Evolutionary conservation across 1,140 invertebrate genomes (phyloP).

Genomic region (Drosophila malerkotliana): DNA sequence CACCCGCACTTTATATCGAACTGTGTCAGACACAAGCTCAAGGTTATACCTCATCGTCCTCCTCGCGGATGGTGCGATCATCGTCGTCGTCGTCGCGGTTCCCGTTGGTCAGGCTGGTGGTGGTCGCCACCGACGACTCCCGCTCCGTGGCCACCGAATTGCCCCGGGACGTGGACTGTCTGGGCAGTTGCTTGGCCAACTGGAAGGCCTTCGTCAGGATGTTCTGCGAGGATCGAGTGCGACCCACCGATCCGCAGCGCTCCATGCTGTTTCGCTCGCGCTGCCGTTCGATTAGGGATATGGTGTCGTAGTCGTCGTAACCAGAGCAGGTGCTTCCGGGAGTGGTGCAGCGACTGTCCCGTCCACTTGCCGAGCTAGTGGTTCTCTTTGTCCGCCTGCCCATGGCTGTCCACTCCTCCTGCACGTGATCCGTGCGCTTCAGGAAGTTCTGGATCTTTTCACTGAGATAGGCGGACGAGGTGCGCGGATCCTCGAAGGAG

Average conservation of each 20-base stretch:
- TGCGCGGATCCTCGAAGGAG: slow-evolving; percentile 89
- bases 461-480: slow-evolving; percentile 89
- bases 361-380: slow-evolving; percentile 34
- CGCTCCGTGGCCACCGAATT: slow-evolving; percentile 85
- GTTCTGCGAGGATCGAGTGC: slow-evolving; percentile 90
- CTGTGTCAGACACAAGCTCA: slow-evolving; percentile 53
- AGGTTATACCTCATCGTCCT: slow-evolving; percentile 77
- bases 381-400: slow-evolving; percentile 83
- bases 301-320: slow-evolving; percentile 79
- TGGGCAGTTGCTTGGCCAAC: slow-evolving; percentile 86
- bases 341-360: slow-evolving; percentile 67
- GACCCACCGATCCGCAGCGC: slow-evolving; percentile 84
- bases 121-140: slow-evolving; percentile 77
- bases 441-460: slow-evolving; percentile 92
- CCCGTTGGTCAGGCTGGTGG: slow-evolving; percentile 30
- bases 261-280: slow-evolving; percentile 76
- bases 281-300: slow-evolving; percentile 79
- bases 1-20: slow-evolving; percentile 27
- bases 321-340: slow-evolving; percentile 59
- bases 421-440: slow-evolving; percentile 92
- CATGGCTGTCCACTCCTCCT: slow-evolving; percentile 90
- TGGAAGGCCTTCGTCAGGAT: slow-evolving; percentile 92
- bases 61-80: slow-evolving; percentile 79
- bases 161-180: slow-evolving; percentile 73
- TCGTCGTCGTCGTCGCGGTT: slow-evolving; percentile 70